Percentiles rank a stretch among this genome's conserved stretches.
phyloP scores from a whole-genome alignment of 2,888 invertebrate genomes.

The Bellardia pandia region DNA sequence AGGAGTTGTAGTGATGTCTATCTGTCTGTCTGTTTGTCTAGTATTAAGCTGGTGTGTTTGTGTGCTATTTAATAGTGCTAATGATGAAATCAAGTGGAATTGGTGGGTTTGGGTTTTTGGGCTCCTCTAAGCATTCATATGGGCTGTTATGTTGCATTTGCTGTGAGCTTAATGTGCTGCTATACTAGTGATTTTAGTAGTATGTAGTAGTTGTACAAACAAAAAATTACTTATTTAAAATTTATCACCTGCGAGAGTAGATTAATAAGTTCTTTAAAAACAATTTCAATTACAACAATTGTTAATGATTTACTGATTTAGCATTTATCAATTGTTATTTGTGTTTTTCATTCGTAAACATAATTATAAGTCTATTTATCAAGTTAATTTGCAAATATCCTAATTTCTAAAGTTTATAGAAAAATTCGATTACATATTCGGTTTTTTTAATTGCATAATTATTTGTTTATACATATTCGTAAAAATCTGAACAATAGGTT shows the following conservation, averaged over 20 bases:
- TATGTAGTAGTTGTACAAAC: not conserved
- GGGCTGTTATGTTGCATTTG: not conserved
- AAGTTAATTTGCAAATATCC: too few species aligned
- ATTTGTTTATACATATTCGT: too few species aligned
- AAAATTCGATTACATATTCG: too few species aligned
- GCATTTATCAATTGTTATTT: too few species aligned
- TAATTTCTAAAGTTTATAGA: too few species aligned
- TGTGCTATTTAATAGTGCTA: constrained; percentile 24
- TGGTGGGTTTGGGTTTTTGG: not conserved
- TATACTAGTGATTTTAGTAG: not conserved
- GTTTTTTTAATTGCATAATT: too few species aligned
- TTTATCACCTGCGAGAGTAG: not conserved
- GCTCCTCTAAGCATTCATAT: not conserved
- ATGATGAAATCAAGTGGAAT: constrained; percentile 18
- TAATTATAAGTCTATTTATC: too few species aligned
- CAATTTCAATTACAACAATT: too few species aligned
- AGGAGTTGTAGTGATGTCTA: not conserved
- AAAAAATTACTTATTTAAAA: constrained; percentile 5
- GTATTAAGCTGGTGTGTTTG: not conserved
- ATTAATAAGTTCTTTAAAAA: not conserved
- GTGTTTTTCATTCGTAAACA: too few species aligned
- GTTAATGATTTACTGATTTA: too few species aligned
- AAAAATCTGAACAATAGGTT: too few species aligned
- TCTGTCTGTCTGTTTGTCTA: too few species aligned
- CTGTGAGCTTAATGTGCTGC: constrained; percentile 33